Evolutionary conservation across 2,113 vertebrate genomes (phyloP), one percentile per base, ranked within the genome.

Genomic region (Etia nguti): DNA sequence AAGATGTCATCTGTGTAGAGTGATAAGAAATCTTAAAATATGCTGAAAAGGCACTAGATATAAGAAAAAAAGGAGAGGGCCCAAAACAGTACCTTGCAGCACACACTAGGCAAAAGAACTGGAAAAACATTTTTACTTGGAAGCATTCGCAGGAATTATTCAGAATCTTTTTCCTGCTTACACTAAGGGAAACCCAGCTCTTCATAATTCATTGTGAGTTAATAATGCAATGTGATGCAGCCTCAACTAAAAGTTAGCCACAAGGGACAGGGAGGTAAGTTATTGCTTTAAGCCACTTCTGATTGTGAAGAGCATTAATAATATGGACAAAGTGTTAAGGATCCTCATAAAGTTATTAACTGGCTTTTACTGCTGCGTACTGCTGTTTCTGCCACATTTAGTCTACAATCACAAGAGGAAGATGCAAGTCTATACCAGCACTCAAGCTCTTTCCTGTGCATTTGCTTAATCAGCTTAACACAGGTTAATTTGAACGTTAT

Each of bases 391-490:
- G 79, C 60, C 84, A 68, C 90, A 87, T 93, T 92, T 94, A 77
- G 73, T 52, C 26, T 34, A 84, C 95, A 96, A 97, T 97, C 96
- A 97, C 95, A 38, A 73, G 46, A 89, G 82, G 31, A 89, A 83
- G 65, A 91, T 81, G 50, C 77, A 80, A 31, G 15, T 82, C 84
- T 89, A 96, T 77, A 77, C 96, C 95, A 96, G 94, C 46, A 48
- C 94, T 92, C 96, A 89, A 96, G 95, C 95, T 93, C 93, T 94
- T 89, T 94, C 94, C 96, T 95, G 92, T 96, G 95, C 93, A 94
- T 91, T 86, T 94, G 95, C 96, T 97, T 90, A 88, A 93, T 94
- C 96, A 97, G 94, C 95, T 97, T 97, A 96, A 96, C 97, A 97
- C 96, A 96, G 96, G 96, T 96, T 84, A 95, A 95, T 97, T 95